Evolutionary conservation across 2,113 vertebrate genomes (phyloP), one percentile per base, ranked within the genome.

Genomic region (Phoxinus phoxinus): DNA sequence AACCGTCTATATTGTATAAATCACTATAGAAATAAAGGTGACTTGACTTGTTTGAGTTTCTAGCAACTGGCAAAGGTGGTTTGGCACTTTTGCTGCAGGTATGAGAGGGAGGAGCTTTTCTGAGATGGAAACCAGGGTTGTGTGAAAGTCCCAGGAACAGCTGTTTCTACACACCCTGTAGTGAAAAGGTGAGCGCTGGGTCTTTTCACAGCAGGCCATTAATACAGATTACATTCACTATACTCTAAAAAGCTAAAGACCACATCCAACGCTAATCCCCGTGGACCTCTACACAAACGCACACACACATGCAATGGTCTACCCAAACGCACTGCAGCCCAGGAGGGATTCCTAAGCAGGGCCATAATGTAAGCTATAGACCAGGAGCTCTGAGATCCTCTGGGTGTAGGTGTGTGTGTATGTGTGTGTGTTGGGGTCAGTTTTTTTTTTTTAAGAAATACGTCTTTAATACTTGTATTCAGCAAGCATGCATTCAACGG

Each of bases 181-280:
- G 82, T 80, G 82, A 84, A 58, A 84, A 72, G 56, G 83, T 77
- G 75, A 84, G 80, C 61, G 48, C n/a, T 44, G 51, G 53, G 81
- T 46, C 63, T 84, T 63, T 72, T 93, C 93, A 92, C 87, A 80
- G 17, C 86, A 81, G 90, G 90, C 90, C 91, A 93, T 93, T 93
- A 93, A 90, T 85, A 86, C 86, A 92, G 91, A 93, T 93, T 93
- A 93, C 92, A 89, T 92, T 93, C 89, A 89, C 90, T 65, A 69
- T 74, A 75, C 84, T 75, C 63, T 69, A 72, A 86, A 89, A 92
- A 93, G 90, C 89, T 92, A 93, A 94, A 93, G 87, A 90, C 91
- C 90, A 90, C 91, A 92, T 91, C 91, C 88, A 91, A 90, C 46
- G 81, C 89, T 87, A 92, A 93, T 92, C 90, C 88, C 84, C 13